phyloP scores from a whole-genome alignment of 2,113 vertebrate genomes.

The Anhinga anhinga region DNA sequence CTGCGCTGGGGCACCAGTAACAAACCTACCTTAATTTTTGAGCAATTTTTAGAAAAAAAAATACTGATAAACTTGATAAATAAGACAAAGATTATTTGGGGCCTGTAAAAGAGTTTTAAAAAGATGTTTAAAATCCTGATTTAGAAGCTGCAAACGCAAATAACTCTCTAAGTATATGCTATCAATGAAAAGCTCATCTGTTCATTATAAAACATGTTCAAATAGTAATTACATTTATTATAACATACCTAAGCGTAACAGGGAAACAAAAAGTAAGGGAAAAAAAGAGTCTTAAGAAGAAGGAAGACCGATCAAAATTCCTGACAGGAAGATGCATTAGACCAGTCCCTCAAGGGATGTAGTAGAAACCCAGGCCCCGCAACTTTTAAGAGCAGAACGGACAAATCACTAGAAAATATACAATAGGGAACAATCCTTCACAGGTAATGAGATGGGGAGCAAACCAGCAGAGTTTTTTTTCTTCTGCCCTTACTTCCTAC shows the following conservation, averaged over 20 bases:
- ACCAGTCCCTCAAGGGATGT: background rate
- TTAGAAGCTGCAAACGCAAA: background rate
- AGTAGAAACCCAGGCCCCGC: background rate
- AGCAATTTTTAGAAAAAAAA: background rate
- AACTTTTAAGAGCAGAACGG: conserved; percentile 40
- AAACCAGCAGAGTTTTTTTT: conserved; percentile 1
- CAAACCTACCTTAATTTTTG: background rate
- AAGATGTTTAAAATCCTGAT: background rate
- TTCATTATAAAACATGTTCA: background rate
- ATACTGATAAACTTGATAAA: background rate
- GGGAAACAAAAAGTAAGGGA: background rate
- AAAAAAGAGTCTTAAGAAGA: background rate
- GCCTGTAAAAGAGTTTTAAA: background rate
- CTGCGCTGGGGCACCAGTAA: background rate
- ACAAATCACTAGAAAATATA: conserved; percentile 50
- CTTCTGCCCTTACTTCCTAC: background rate
- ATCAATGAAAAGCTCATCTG: background rate
- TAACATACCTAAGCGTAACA: background rate
- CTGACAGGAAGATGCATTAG: conserved; percentile 49
- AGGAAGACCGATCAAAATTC: background rate
- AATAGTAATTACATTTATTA: background rate
- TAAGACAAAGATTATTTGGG: background rate
- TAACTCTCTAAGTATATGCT: background rate
- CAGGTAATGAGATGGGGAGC: conserved; percentile 40
- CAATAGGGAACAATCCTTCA: conserved; percentile 56